Conservation (phyloP, 2,888 invertebrate species). For the Nomada fucata region DNA sequence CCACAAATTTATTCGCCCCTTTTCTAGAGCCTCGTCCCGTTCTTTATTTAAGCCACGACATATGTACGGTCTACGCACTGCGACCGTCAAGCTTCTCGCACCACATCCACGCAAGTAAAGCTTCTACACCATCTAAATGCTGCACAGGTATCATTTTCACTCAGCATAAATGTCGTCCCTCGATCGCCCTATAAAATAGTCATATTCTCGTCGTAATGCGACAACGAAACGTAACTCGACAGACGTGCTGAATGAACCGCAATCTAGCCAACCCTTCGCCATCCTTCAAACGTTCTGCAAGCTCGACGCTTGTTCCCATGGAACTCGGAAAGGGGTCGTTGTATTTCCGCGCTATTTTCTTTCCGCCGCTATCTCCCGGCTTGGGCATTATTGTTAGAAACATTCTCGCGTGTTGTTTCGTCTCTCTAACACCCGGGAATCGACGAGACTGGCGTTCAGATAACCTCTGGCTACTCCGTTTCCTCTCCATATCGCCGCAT, state of each 20-base stretch:
- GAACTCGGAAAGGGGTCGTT: constrained; percentile 28
- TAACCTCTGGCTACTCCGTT: constrained; percentile 50
- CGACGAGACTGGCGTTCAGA: constrained; percentile 42
- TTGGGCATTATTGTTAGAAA: constrained; percentile 59
- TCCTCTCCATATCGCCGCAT: not conserved
- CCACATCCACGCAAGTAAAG: not conserved
- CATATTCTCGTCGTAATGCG: no score
- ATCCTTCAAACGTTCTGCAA: not conserved
- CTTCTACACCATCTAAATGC: not conserved
- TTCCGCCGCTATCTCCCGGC: constrained; percentile 40
- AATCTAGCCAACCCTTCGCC: no score
- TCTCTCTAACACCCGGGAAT: constrained; percentile 43
- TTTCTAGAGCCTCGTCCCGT: not conserved
- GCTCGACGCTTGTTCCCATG: not conserved
- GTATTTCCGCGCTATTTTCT: constrained; percentile 49
- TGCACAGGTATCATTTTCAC: not conserved
- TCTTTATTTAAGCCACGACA: not conserved
- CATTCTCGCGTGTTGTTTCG: constrained; percentile 34
- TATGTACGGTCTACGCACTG: no score
- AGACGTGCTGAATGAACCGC: no score
- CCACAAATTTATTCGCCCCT: not conserved
- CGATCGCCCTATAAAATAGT: no score
- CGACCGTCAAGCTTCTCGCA: not conserved
- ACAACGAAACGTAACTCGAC: no score
- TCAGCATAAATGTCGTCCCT: no score